Evolutionary conservation across 2,797 vertebrate species (phyloP).

Genomic region (Pseudochaenichthys georgianus): DNA sequence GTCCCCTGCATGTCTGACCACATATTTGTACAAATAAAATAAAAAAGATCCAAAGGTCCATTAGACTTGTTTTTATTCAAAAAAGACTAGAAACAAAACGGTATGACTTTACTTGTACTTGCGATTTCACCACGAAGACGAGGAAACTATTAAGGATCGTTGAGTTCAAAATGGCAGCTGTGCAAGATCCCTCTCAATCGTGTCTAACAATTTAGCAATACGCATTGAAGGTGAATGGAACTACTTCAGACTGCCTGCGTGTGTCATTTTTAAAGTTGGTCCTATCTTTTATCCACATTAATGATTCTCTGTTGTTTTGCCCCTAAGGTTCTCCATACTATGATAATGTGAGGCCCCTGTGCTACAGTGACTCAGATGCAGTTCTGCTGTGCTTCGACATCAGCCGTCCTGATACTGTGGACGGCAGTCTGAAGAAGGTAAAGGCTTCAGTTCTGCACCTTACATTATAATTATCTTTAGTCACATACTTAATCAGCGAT

Average conservation of each 20-base stretch:
- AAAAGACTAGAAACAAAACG: background rate
- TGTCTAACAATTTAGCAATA: slow-evolving; percentile 4
- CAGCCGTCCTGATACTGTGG: slow-evolving; percentile 94
- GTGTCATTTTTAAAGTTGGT: background rate
- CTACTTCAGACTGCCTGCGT: background rate
- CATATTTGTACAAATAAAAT: background rate
- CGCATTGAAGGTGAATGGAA: background rate
- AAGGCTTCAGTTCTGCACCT: background rate
- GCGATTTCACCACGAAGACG: slow-evolving; percentile 7
- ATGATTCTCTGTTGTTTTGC: slow-evolving; percentile 12
- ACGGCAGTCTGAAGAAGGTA: slow-evolving; percentile 95
- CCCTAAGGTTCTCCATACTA: slow-evolving; percentile 94
- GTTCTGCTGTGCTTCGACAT: slow-evolving; percentile 95
- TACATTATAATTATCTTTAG: background rate
- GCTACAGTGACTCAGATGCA: slow-evolving; percentile 96
- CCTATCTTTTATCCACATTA: slow-evolving; percentile 5
- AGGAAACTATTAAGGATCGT: background rate
- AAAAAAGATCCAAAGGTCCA: background rate
- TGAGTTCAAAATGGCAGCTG: slow-evolving; percentile 12
- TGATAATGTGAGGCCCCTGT: slow-evolving; percentile 95
- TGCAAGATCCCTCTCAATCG: background rate
- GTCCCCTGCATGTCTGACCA: background rate
- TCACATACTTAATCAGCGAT: background rate
- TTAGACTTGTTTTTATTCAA: background rate
- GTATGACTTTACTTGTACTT: background rate